Evolutionary conservation across 2,888 invertebrate genomes (phyloP).

Genomic region (Magallana nippona): DNA sequence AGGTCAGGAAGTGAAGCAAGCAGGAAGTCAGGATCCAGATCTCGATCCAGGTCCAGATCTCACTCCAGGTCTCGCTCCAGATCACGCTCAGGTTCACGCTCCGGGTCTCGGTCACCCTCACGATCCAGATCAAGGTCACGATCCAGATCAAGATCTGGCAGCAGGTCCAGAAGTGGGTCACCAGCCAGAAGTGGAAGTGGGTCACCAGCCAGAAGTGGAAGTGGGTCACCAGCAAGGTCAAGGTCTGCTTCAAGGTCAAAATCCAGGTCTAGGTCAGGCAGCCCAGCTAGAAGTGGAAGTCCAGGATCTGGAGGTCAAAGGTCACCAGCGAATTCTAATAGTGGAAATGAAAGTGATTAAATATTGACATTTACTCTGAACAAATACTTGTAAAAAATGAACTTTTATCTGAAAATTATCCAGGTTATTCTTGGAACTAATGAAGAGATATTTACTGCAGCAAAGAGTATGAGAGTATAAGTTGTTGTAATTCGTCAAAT

Average conservation of each 20-base stretch:
- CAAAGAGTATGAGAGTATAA: too few species aligned
- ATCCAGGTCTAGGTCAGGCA: constrained; percentile 50
- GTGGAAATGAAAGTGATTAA: constrained; percentile 32
- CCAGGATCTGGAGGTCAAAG: constrained; percentile 54
- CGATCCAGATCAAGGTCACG: constrained; percentile 56
- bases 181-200: constrained; percentile 52
- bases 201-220: constrained; percentile 53
- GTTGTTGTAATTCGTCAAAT: background rate
- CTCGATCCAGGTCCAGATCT: constrained; percentile 59
- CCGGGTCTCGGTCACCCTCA: constrained; percentile 53
- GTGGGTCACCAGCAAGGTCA: constrained; percentile 55
- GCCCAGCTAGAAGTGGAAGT: constrained; percentile 49
- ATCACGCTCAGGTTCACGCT: constrained; percentile 54
- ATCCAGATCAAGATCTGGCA: constrained; percentile 53
- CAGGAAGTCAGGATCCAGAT: constrained; percentile 58
- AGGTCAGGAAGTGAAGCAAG: constrained; percentile 58
- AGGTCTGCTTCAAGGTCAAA: constrained; percentile 50
- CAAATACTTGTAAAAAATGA: too few species aligned
- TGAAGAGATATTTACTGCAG: too few species aligned
- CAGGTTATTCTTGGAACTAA: too few species aligned
- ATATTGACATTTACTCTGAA: background rate
- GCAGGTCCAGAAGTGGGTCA: constrained; percentile 46
- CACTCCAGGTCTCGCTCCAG: constrained; percentile 54
- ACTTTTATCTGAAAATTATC: too few species aligned
- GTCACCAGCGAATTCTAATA: constrained; percentile 53